phyloP scores from a whole-genome alignment of 1,140 invertebrate species.

The Stenopsyche tienmushanensis region DNA sequence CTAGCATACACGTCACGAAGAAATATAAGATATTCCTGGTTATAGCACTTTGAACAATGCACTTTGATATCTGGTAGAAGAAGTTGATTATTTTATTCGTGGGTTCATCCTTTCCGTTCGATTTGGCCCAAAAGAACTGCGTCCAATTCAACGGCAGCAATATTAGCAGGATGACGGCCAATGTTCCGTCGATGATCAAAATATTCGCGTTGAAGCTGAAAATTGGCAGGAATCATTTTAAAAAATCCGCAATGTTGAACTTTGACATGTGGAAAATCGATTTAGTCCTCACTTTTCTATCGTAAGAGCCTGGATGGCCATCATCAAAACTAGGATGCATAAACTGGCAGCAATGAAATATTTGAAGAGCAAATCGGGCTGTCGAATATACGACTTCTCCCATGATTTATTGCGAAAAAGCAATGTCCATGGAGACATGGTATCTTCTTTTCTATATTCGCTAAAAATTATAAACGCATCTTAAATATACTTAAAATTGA shows the following conservation, averaged over 20 bases:
- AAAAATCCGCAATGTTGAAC: too few species aligned
- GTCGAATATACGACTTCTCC: conserved; percentile 68
- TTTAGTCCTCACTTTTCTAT: conserved; percentile 54
- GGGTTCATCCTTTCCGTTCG: conserved; percentile 54
- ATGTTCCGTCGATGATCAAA: conserved; percentile 53
- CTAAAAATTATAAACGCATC: conserved; percentile 52
- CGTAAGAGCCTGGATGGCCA: conserved; percentile 59
- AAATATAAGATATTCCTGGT: conserved; percentile 66
- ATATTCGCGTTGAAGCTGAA: too few species aligned
- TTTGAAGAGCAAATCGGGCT: conserved; percentile 79
- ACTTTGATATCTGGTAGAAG: conserved; percentile 55
- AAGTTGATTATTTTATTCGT: conserved; percentile 46
- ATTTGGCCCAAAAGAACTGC: conserved; percentile 62
- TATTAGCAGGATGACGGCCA: conserved; percentile 53
- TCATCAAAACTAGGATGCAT: conserved; percentile 61
- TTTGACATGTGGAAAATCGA: too few species aligned
- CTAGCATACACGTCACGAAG: conserved; percentile 62
- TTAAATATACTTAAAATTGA: neutral
- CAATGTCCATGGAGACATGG: conserved; percentile 49
- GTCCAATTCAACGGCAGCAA: conserved; percentile 66
- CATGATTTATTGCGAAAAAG: conserved; percentile 53
- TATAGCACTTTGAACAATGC: conserved; percentile 62
- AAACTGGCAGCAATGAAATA: conserved; percentile 71
- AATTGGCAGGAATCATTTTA: too few species aligned
- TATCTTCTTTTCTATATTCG: conserved; percentile 50